phyloP scores from a whole-genome alignment of 2,113 vertebrate genomes.

The Labeo rohita region DNA sequence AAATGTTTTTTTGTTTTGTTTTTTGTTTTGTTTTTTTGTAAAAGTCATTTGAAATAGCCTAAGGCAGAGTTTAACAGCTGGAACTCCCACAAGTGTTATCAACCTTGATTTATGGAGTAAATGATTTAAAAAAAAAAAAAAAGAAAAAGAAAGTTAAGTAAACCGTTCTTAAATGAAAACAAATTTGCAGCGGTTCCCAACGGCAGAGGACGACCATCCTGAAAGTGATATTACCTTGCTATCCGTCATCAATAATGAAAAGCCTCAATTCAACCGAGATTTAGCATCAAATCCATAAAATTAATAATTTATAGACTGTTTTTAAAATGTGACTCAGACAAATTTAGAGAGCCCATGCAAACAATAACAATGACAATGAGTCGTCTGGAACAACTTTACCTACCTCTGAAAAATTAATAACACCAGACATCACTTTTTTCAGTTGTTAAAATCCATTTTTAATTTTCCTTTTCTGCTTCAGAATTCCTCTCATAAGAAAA shows the following conservation, averaged over 20 bases:
- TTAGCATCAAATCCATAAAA: not conserved
- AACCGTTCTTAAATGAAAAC: not conserved
- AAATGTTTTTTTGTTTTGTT: not conserved
- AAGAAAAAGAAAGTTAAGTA: not conserved
- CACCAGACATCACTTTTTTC: conserved; percentile 21
- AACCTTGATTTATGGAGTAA: not conserved
- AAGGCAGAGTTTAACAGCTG: conserved; percentile 19
- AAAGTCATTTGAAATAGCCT: conserved; percentile 5
- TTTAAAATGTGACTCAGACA: not conserved
- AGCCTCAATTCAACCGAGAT: not conserved
- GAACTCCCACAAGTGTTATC: not conserved
- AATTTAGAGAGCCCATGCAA: not conserved
- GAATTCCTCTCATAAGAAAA: not conserved
- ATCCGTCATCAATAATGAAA: conserved; percentile 1
- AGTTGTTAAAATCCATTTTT: not conserved
- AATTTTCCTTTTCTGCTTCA: conserved; percentile 28
- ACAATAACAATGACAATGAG: conserved; percentile 19
- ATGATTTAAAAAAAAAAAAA: no score
- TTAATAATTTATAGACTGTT: not conserved
- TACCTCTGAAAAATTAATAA: conserved; percentile 43
- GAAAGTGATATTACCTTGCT: not conserved
- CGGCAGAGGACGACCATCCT: not conserved
- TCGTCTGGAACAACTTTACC: not conserved
- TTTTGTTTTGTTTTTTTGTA: not conserved
- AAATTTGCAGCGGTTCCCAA: no score